Percentiles rank a stretch among this genome's conserved stretches.
phyloP scores from a whole-genome alignment of 1,140 invertebrate genomes.

The Formica selysi region DNA sequence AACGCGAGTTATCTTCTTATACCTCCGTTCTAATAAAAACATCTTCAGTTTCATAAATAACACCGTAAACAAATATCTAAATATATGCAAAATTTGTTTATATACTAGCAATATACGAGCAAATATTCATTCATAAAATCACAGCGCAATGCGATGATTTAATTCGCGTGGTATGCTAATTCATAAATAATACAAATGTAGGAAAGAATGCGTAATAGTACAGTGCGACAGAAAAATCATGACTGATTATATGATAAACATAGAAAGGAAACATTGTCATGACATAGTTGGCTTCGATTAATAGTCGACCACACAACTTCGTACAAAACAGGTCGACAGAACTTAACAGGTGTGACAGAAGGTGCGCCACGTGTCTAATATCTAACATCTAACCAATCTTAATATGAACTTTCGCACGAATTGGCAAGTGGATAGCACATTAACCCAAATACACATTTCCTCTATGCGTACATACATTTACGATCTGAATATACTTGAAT shows the following conservation, averaged over 20 bases:
- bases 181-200: slow-evolving; percentile 6
- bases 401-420: slow-evolving; percentile 39
- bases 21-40: slow-evolving; percentile 42
- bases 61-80: background rate
- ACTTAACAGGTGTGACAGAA: slow-evolving; percentile 65
- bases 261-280: slow-evolving; percentile 44
- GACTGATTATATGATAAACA: slow-evolving; percentile 23
- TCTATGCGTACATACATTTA: background rate
- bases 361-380: slow-evolving; percentile 43
- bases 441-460: background rate
- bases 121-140: slow-evolving; percentile 24
- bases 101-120: background rate
- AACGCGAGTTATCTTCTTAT: slow-evolving; percentile 16
- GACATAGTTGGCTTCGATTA: slow-evolving; percentile 22
- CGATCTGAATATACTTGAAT: no score
- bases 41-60: slow-evolving; percentile 28
- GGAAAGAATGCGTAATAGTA: slow-evolving; percentile 21
- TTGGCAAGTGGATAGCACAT: background rate
- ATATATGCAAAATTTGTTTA: background rate
- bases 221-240: slow-evolving; percentile 6
- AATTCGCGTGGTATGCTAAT: slow-evolving; percentile 12
- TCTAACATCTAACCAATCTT: slow-evolving; percentile 31
- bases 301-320: slow-evolving; percentile 1
- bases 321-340: slow-evolving; percentile 49
- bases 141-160: slow-evolving; percentile 10